phyloP scores from a whole-genome alignment of 2,113 vertebrate species.

The Laticauda laticaudata region DNA sequence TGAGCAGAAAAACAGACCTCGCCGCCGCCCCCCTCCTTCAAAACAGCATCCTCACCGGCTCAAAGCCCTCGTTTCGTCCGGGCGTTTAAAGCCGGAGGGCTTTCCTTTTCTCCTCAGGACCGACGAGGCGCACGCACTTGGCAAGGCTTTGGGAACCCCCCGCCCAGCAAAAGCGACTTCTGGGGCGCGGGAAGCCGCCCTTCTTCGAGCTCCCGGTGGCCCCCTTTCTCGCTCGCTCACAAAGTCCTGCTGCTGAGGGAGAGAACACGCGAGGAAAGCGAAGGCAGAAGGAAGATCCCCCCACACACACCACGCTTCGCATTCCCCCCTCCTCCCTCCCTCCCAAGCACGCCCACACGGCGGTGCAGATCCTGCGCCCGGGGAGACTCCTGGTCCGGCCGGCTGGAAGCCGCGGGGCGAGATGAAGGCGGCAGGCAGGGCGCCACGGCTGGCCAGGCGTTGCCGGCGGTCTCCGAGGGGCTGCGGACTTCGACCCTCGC shows the following conservation, averaged over 20 bases:
- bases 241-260: not conserved
- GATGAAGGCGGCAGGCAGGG: not conserved
- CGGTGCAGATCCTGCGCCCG: not conserved
- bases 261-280: not conserved
- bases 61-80: not conserved
- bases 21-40: not conserved
- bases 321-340: too few relatives aligned
- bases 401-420: not conserved
- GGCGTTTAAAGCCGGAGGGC: not conserved
- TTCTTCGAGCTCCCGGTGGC: too few relatives aligned
- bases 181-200: not conserved
- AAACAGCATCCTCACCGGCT: not conserved
- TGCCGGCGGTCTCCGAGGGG: not conserved
- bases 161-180: not conserved
- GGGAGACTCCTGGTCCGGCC: not conserved
- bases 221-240: not conserved
- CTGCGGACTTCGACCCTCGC: not conserved
- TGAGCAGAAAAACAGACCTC: not conserved
- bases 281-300: not conserved
- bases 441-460: not conserved
- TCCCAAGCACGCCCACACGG: too few relatives aligned
- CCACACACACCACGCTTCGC: too few relatives aligned
- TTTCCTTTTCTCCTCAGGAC: not conserved
- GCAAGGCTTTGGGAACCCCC: not conserved
- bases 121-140: not conserved